Evolutionary conservation across 1,140 invertebrate genomes (phyloP).

Genomic region (Trachymyrmex cornetzi): DNA sequence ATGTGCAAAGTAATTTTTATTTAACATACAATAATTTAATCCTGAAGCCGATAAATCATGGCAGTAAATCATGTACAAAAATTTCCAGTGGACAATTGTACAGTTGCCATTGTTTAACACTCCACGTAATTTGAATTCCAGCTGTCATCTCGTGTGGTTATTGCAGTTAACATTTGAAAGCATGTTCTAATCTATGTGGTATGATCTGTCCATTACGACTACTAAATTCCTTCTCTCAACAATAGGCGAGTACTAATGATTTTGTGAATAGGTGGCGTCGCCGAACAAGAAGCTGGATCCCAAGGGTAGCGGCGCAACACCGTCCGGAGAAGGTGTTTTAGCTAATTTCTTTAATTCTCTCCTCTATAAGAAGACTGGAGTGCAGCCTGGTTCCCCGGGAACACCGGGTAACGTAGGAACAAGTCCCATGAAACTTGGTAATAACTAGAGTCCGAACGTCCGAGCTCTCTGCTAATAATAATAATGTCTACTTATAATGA

Average conservation of each 20-base stretch:
- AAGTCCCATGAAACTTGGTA: slow-evolving; percentile 83
- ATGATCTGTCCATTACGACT: slow-evolving; percentile 69
- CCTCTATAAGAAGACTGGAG: slow-evolving; percentile 96
- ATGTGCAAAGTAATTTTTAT: slow-evolving; percentile 3
- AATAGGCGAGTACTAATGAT: slow-evolving; percentile 63
- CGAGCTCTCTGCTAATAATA: no score
- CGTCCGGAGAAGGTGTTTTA: slow-evolving; percentile 96
- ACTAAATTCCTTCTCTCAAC: background rate
- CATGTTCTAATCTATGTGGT: slow-evolving; percentile 80
- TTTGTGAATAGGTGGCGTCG: slow-evolving; percentile 82
- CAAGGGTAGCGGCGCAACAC: slow-evolving; percentile 86
- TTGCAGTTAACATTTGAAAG: slow-evolving; percentile 70
- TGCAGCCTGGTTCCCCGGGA: slow-evolving; percentile 86
- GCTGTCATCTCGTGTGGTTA: slow-evolving; percentile 67
- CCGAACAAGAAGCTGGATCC: slow-evolving; percentile 86
- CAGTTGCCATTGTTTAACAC: slow-evolving; percentile 40
- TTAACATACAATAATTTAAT: slow-evolving; percentile 39
- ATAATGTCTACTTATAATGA: background rate
- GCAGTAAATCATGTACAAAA: slow-evolving; percentile 14
- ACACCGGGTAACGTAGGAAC: slow-evolving; percentile 82
- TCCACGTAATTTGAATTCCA: slow-evolving; percentile 53
- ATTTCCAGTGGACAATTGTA: background rate
- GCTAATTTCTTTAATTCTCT: slow-evolving; percentile 99
- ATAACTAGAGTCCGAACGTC: no score
- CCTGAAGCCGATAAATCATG: background rate